Base-by-base conservation (phyloP, 1,140 invertebrate species). In the Neomicropteryx cornuta region DNA sequence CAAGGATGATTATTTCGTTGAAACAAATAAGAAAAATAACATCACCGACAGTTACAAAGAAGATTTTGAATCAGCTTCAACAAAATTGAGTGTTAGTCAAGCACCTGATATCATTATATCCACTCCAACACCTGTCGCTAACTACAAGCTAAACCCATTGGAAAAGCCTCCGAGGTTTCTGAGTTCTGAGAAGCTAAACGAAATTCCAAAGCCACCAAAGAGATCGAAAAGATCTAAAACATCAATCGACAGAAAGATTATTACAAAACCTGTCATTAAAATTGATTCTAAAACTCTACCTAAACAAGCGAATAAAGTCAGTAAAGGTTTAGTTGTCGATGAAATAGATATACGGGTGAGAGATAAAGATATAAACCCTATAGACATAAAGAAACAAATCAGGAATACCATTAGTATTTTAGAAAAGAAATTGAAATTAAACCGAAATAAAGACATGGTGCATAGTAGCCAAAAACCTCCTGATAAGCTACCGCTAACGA, bases 1-100 rank as follows among this genome's bases (percentile, higher is more conserved):
- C 46, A 52, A 70, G 27, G 76, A 79, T 53, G 78, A 81, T 48
- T 81, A 79, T 43, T 83, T 84, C 45, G 65, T 73, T 33, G 69
- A 58, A 41, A 56, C 51, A 27, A 52, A 59, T 18, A 13, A 8
- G 23, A 27, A 27, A 27, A 8, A 8, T 27, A 27, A n/a, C n/a
- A n/a, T n/a, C n/a, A n/a, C n/a, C n/a, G n/a, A n/a, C n/a, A n/a
- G n/a, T n/a, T n/a, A n/a, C n/a, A n/a, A n/a, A n/a, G n/a, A n/a
- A n/a, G n/a, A n/a, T n/a, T n/a, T n/a, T n/a, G n/a, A n/a, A n/a
- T n/a, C n/a, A n/a, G n/a, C n/a, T n/a, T n/a, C n/a, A n/a, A n/a
- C n/a, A n/a, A n/a, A n/a, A n/a, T n/a, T n/a, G n/a, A n/a, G n/a
- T n/a, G n/a, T n/a, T n/a, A n/a, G n/a, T n/a, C n/a, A n/a, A n/a